These are phyloP conservation scores for Harpegnathos saltator DNA, from an alignment of 1,140 invertebrate genomes.

Conservation along the genomic window DNA sequence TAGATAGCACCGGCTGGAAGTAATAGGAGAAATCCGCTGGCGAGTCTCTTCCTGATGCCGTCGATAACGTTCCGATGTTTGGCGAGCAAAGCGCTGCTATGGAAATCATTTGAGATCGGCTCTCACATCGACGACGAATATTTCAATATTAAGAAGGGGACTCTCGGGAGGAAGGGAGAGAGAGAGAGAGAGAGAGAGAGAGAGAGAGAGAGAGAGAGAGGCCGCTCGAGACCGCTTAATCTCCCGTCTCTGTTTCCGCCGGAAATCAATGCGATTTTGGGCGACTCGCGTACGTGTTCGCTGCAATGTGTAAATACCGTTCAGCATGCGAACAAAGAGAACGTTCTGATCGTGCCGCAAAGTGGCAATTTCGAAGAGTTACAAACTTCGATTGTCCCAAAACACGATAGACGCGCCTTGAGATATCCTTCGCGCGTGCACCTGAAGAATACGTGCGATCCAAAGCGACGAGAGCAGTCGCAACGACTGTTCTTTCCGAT, in stretches of 20 bases:
- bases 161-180: no score
- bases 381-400: no score
- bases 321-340: no score
- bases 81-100: conserved; percentile 18
- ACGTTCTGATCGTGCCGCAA: no score
- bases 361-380: no score
- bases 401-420: no score
- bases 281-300: background rate
- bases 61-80: conserved; percentile 40
- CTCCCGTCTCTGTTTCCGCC: background rate
- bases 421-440: no score
- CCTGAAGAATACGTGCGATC: no score
- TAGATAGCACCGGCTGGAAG: conserved; percentile 66
- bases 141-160: conserved; percentile 39
- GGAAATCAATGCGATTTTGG: background rate
- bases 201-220: no score
- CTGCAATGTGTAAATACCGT: no score
- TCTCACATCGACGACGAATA: conserved; percentile 37
- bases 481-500: background rate
- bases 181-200: no score
- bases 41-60: conserved; percentile 62
- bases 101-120: conserved; percentile 43
- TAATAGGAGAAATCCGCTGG: conserved; percentile 39
- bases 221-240: background rate
- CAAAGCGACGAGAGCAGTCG: background rate